These are phyloP conservation scores for Oncorhynchus keta DNA, from an alignment of 2,113 vertebrate species.

Conservation along the genomic window DNA sequence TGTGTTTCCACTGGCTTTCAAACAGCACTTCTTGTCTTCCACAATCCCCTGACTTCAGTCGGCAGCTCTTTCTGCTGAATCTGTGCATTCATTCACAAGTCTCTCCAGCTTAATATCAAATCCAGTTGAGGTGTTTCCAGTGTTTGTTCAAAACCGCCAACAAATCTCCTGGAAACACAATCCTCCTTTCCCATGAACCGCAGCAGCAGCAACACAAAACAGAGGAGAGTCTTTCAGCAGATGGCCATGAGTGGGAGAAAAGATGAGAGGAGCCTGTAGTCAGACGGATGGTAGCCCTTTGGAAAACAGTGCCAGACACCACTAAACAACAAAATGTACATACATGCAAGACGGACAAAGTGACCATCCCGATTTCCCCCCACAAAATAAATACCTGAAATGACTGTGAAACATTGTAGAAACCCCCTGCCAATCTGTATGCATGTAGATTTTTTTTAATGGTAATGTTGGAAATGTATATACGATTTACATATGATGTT, in stretches of 20 bases:
- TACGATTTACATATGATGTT: not conserved
- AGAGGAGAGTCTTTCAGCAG: conserved; percentile 49
- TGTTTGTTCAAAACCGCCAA: conserved; percentile 54
- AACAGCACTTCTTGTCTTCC: not conserved
- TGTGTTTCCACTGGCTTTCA: not conserved
- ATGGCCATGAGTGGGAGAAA: conserved; percentile 19
- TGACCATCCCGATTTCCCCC: too few relatives aligned
- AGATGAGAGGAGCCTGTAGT: not conserved
- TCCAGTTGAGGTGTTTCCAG: conserved; percentile 62
- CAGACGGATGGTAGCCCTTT: conserved; percentile 8
- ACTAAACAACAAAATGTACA: conserved; percentile 36
- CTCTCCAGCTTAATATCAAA: conserved; percentile 52
- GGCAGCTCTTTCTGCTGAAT: conserved; percentile 47
- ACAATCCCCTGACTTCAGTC: too few relatives aligned
- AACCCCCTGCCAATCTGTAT: not conserved
- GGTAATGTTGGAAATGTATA: not conserved
- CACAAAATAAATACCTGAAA: not conserved
- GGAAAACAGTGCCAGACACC: conserved; percentile 37
- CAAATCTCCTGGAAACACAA: conserved; percentile 62
- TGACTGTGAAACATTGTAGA: not conserved
- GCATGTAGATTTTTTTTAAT: not conserved
- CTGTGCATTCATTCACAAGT: conserved; percentile 29
- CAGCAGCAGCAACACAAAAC: conserved; percentile 17
- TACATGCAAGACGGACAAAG: conserved; percentile 1
- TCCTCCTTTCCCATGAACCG: conserved; percentile 35